Conservation (phyloP, 2,113 vertebrate genomes). For the Miniopterus natalensis region DNA sequence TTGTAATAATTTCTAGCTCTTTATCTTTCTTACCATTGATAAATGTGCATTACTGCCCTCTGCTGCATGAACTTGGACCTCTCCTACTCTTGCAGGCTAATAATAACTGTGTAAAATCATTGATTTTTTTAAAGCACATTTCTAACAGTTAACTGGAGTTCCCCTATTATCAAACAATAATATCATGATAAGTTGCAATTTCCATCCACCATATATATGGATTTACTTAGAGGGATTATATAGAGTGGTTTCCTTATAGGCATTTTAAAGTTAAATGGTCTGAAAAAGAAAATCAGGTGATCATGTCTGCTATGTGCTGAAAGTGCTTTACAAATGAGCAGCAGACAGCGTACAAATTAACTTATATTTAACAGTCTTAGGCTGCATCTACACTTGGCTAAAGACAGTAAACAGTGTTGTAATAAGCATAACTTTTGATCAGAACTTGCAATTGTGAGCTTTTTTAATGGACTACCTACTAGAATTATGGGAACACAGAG, state of each 20-base stretch:
- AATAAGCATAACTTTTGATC: background rate
- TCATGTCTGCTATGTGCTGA: background rate
- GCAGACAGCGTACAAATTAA: background rate
- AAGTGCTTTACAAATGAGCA: background rate
- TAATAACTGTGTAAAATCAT: background rate
- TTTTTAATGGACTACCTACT: background rate
- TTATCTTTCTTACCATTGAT: background rate
- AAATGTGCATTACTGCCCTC: slow-evolving; percentile 10
- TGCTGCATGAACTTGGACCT: slow-evolving; percentile 10
- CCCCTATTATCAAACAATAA: background rate
- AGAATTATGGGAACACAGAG: background rate
- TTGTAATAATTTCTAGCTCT: background rate
- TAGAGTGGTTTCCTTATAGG: background rate
- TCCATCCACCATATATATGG: background rate
- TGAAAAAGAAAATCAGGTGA: slow-evolving; percentile 3
- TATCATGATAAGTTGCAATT: background rate
- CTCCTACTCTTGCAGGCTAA: background rate
- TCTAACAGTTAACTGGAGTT: background rate
- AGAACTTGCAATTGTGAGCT: background rate
- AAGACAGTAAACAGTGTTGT: background rate
- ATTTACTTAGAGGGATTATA: background rate
- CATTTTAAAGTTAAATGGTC: background rate
- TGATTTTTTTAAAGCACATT: background rate
- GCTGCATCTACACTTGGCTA: background rate
- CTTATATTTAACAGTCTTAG: background rate